Percentiles rank a stretch among this genome's conserved stretches.
phyloP scores from a whole-genome alignment of 2,113 vertebrate genomes.

The Lophochroa leadbeateri region DNA sequence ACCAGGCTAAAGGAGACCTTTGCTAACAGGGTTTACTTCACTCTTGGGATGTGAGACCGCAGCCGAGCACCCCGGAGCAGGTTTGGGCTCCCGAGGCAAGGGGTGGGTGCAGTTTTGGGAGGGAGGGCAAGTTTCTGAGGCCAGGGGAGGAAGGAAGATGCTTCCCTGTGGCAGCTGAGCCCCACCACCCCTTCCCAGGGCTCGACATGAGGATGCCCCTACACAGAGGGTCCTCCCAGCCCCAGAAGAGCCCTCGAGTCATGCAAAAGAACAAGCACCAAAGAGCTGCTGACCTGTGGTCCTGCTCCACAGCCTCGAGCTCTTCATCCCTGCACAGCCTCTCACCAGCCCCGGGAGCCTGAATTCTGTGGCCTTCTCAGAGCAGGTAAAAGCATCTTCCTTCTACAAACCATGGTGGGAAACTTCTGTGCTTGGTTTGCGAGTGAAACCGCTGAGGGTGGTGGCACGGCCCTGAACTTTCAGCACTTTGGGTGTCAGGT shows the following conservation, averaged over 20 bases:
- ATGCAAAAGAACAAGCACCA: neutral
- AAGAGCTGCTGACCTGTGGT: neutral
- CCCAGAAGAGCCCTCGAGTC: neutral
- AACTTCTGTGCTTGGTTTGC: neutral
- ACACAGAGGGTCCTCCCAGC: neutral
- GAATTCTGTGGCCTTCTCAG: neutral
- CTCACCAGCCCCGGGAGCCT: neutral
- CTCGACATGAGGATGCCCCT: neutral
- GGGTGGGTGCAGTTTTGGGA: neutral
- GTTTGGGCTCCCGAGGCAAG: rapidly evolving
- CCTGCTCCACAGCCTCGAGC: rapidly evolving
- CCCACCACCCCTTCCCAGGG: neutral
- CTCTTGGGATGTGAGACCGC: neutral
- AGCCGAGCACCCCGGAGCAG: rapidly evolving
- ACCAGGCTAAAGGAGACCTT: neutral
- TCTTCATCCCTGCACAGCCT: neutral
- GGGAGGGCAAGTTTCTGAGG: neutral
- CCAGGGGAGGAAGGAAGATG: neutral
- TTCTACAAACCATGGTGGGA: rapidly evolving
- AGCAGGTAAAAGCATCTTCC: neutral
- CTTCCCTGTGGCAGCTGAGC: neutral
- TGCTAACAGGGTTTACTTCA: neutral
- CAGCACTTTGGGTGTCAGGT: neutral
- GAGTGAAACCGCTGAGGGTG: neutral
- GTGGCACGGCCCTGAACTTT: neutral